Percentiles rank a stretch among this genome's conserved stretches.
These are phyloP conservation scores for Spialia ferax DNA, from an alignment of 2,888 invertebrate species.

Conservation along the genomic window DNA sequence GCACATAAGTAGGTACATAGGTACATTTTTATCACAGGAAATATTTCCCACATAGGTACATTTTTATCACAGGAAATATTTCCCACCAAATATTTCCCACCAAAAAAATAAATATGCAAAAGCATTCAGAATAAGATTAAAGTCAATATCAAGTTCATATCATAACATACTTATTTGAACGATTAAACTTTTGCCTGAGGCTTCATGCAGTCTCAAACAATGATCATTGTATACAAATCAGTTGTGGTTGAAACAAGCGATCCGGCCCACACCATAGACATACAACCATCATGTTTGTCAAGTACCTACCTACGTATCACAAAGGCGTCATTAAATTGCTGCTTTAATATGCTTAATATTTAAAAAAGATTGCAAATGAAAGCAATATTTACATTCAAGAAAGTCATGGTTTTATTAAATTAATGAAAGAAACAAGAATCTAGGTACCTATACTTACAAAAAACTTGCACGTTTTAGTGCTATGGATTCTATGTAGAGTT, in stretches of 20 bases:
- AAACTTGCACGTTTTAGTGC: too few species aligned
- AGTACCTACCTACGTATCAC: too few species aligned
- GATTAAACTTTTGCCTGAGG: constrained; percentile 57
- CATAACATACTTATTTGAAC: constrained; percentile 53
- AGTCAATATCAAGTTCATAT: constrained; percentile 60
- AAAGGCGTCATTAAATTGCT: constrained; percentile 41
- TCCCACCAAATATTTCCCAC: constrained; percentile 1
- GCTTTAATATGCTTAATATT: constrained; percentile 22
- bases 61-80: background rate
- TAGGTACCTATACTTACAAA: too few species aligned
- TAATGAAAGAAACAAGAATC: too few species aligned
- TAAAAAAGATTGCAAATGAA: constrained; percentile 13
- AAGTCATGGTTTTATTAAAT: background rate
- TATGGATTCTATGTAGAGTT: too few species aligned
- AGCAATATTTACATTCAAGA: background rate
- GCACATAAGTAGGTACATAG: too few species aligned
- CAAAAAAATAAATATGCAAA: constrained; percentile 7
- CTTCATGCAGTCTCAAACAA: constrained; percentile 59
- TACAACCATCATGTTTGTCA: constrained; percentile 40
- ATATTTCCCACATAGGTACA: background rate
- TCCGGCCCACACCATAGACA: constrained; percentile 55
- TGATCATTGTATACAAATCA: constrained; percentile 85
- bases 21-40: background rate
- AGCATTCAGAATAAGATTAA: constrained; percentile 53
- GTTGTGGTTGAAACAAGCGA: constrained; percentile 61